These are phyloP conservation scores for Nycticryphes semicollaris DNA, from an alignment of 2,113 vertebrate genomes.

Conservation along the genomic window DNA sequence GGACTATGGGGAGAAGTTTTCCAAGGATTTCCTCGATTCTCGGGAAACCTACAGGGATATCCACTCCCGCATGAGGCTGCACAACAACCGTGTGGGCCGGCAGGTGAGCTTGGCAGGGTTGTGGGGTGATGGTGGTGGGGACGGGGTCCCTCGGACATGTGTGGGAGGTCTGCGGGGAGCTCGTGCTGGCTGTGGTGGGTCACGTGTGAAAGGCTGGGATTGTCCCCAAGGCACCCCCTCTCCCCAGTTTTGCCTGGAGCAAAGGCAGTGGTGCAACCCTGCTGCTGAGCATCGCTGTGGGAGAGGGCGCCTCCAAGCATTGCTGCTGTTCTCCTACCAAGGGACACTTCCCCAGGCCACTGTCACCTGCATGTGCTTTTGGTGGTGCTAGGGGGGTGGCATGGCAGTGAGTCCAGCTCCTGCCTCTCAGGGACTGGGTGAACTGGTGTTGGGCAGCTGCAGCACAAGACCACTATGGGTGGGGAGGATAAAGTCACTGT, in stretches of 20 bases:
- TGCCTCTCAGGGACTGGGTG: neutral
- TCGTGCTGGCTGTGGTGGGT: neutral
- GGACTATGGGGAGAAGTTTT: slow-evolving; percentile 97
- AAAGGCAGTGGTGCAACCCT: neutral
- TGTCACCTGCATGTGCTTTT: neutral
- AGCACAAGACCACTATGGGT: neutral
- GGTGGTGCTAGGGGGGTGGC: neutral
- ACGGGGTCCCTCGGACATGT: accelerated
- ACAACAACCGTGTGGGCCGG: slow-evolving; percentile 96
- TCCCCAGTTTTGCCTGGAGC: neutral
- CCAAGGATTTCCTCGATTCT: slow-evolving; percentile 95
- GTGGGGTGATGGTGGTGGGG: accelerated
- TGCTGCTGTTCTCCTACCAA: neutral
- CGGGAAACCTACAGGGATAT: slow-evolving; percentile 96
- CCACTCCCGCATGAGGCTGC: slow-evolving; percentile 96
- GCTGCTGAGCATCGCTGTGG: neutral
- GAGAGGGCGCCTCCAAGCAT: neutral
- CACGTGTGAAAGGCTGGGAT: accelerated
- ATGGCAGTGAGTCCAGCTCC: neutral
- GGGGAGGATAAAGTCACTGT: neutral
- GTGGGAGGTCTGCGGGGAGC: neutral
- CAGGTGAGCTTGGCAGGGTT: slow-evolving; percentile 82
- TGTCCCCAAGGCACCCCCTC: neutral
- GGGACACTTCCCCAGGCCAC: neutral
- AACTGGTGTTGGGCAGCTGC: neutral